Evolutionary conservation across 2,797 vertebrate species (phyloP).

Genomic region (Pitangus sulphuratus): DNA sequence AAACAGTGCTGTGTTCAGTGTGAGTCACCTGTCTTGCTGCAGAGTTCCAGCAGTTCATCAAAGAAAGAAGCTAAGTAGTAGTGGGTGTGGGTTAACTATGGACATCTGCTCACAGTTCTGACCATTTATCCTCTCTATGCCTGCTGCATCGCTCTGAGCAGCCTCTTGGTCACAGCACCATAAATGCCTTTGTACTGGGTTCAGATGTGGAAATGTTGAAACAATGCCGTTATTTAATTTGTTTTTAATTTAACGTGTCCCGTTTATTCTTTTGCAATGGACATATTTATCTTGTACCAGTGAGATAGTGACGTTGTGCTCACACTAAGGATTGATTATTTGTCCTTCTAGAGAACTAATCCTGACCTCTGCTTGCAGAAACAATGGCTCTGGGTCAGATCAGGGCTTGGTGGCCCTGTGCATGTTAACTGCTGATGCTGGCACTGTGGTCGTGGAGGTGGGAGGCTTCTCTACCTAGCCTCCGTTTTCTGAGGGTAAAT

Average conservation of each 20-base stretch:
- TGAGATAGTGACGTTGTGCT: not conserved
- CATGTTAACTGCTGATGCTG: not conserved
- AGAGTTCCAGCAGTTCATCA: not conserved
- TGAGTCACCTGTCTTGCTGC: not conserved
- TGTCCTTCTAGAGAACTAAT: not conserved
- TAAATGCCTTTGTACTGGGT: not conserved
- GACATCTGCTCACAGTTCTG: not conserved
- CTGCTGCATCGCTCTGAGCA: not conserved
- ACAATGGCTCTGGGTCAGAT: not conserved
- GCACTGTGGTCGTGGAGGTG: not conserved
- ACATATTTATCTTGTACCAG: not conserved
- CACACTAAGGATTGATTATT: not conserved
- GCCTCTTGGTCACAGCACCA: not conserved
- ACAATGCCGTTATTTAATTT: not conserved
- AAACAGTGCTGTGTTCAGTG: not conserved
- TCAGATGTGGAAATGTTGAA: not conserved
- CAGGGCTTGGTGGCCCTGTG: not conserved
- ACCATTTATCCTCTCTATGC: not conserved
- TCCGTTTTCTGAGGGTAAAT: not conserved
- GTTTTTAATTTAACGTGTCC: not conserved
- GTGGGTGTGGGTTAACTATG: not conserved
- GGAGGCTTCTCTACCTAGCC: not conserved
- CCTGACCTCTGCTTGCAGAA: not conserved
- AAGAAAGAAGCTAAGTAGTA: not conserved
- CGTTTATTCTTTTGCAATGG: not conserved